Evolutionary conservation across 2,888 invertebrate genomes (phyloP).

Genomic region (Dasypolia templi): DNA sequence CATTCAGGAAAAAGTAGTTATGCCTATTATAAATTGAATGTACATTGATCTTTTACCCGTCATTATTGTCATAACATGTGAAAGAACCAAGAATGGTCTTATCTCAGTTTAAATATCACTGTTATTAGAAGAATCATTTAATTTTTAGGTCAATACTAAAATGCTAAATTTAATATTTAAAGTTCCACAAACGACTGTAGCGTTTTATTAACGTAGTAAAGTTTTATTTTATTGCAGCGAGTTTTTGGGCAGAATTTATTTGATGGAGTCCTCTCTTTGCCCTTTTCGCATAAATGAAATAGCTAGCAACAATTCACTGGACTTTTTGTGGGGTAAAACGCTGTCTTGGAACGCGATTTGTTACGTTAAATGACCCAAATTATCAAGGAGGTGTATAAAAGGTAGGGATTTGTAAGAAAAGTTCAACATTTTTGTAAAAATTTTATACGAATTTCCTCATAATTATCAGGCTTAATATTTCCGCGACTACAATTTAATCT

Average conservation of each 20-base stretch:
- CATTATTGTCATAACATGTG: neutral
- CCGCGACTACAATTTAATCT: too few species aligned
- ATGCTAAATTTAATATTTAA: constrained; percentile 49
- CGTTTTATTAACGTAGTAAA: constrained; percentile 61
- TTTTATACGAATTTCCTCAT: neutral
- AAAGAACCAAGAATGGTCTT: too few species aligned
- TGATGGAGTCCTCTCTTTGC: constrained; percentile 54
- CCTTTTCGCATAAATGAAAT: constrained; percentile 45
- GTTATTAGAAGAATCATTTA: constrained; percentile 5
- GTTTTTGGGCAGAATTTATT: constrained; percentile 62
- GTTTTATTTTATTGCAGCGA: constrained; percentile 61
- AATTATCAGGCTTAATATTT: neutral
- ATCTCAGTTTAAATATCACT: too few species aligned
- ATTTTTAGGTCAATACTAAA: constrained; percentile 36
- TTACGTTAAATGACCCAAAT: constrained; percentile 28
- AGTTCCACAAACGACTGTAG: constrained; percentile 54
- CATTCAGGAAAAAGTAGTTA: neutral
- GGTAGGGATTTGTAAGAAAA: constrained; percentile 8
- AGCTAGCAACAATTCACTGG: constrained; percentile 49
- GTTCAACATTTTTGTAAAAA: neutral
- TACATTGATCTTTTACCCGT: neutral
- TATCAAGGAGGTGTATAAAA: constrained; percentile 20
- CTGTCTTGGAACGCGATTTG: constrained; percentile 24
- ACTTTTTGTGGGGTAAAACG: constrained; percentile 43
- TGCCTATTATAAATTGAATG: too few species aligned